A percentile compares a stretch with the other conserved stretches of the same genome.
phyloP scores from a whole-genome alignment of 2,113 vertebrate species.

The Microtus richardsoni region DNA sequence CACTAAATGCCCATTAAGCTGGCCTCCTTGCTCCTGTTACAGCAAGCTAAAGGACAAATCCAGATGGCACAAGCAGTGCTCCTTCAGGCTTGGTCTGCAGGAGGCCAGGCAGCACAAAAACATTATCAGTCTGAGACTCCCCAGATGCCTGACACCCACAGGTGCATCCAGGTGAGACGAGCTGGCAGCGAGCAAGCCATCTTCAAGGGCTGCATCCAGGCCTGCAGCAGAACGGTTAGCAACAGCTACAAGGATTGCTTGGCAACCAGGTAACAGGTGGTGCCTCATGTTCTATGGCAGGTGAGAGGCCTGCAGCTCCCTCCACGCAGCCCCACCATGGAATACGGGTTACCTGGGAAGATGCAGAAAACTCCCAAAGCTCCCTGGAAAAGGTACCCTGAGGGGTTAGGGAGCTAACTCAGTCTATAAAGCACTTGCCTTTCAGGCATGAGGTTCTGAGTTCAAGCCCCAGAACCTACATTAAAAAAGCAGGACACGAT shows the following conservation, averaged over 20 bases:
- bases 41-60: constrained; percentile 45
- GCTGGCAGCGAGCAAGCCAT: not conserved
- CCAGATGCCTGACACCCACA: constrained; percentile 17
- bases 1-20: constrained; percentile 69
- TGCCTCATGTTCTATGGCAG: not conserved
- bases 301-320: not conserved
- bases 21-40: constrained; percentile 40
- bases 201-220: not conserved
- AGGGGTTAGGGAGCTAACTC: not conserved
- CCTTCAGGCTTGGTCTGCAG: not conserved
- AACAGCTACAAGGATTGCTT: not conserved
- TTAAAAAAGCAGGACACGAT: not conserved
- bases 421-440: no score
- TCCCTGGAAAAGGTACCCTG: not conserved
- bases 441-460: not conserved
- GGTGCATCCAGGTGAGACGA: constrained; percentile 38
- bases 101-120: not conserved
- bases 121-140: not conserved
- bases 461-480: not conserved
- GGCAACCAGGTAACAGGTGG: constrained; percentile 43
- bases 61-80: constrained; percentile 61
- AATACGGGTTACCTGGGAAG: not conserved
- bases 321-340: not conserved
- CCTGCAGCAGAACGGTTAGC: not conserved
- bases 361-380: not conserved